Percentiles rank a stretch among this genome's conserved stretches.
These are phyloP conservation scores for Tolmerus cingulatus DNA, from an alignment of 2,888 invertebrate species.

Conservation along the genomic window DNA sequence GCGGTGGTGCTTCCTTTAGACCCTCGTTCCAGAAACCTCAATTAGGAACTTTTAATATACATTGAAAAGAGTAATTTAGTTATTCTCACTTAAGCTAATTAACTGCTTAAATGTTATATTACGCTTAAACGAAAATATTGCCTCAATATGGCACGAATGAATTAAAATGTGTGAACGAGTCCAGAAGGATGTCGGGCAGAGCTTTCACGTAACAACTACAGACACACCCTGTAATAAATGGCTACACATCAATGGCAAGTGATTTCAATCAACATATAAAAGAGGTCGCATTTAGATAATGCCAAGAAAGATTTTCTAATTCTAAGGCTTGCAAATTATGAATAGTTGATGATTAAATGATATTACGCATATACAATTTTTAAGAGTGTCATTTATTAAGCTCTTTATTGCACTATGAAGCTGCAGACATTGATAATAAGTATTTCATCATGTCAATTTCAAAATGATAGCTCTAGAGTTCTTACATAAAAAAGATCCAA, in stretches of 20 bases:
- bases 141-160: not conserved
- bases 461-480: too few species aligned
- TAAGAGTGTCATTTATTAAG: too few species aligned
- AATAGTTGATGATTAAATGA: too few species aligned
- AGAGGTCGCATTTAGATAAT: not conserved
- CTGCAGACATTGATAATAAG: too few species aligned
- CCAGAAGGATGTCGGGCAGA: not conserved
- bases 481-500: too few species aligned
- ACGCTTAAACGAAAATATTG: not conserved
- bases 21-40: not conserved
- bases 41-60: not conserved
- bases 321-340: not conserved
- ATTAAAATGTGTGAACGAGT: not conserved
- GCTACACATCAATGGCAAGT: not conserved
- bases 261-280: not conserved
- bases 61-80: not conserved
- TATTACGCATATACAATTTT: too few species aligned
- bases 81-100: not conserved
- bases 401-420: too few species aligned
- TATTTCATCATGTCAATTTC: too few species aligned
- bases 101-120: not conserved
- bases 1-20: not conserved
- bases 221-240: not conserved
- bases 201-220: not conserved
- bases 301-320: not conserved